These are phyloP conservation scores for Erinaceus europaeus DNA, from an alignment of 2,113 vertebrate species.

Conservation along the genomic window DNA sequence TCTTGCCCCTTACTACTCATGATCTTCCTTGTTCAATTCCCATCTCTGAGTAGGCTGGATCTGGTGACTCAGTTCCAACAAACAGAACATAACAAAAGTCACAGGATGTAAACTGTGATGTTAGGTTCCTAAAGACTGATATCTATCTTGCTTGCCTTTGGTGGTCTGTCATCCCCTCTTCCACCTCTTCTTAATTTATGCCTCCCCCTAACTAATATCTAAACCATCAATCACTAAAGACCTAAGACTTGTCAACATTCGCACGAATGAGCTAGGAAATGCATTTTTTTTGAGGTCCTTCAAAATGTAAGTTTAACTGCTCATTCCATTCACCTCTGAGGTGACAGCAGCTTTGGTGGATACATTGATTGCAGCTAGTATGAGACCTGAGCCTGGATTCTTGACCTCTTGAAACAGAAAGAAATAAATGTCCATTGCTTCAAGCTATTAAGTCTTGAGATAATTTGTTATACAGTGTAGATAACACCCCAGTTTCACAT, in stretches of 20 bases:
- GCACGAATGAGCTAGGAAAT: background rate
- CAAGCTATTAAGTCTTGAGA: background rate
- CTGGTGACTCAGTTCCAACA: too few species aligned
- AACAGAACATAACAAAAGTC: too few species aligned
- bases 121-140: too few species aligned
- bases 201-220: background rate
- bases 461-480: background rate
- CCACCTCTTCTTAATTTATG: background rate
- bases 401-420: background rate
- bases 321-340: background rate
- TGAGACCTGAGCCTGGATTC: background rate
- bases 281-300: too few species aligned
- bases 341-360: background rate
- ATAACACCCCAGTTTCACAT: background rate
- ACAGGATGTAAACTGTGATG: too few species aligned
- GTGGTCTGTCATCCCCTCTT: too few species aligned
- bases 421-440: background rate
- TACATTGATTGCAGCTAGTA: background rate
- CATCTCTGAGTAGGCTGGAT: too few species aligned
- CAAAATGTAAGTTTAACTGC: too few species aligned
- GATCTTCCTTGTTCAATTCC: too few species aligned
- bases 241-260: background rate
- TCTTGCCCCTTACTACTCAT: too few species aligned
- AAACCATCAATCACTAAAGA: background rate
- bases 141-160: too few species aligned